Base-by-base conservation (phyloP, 2,888 invertebrate genomes). In the Nebria salina region DNA sequence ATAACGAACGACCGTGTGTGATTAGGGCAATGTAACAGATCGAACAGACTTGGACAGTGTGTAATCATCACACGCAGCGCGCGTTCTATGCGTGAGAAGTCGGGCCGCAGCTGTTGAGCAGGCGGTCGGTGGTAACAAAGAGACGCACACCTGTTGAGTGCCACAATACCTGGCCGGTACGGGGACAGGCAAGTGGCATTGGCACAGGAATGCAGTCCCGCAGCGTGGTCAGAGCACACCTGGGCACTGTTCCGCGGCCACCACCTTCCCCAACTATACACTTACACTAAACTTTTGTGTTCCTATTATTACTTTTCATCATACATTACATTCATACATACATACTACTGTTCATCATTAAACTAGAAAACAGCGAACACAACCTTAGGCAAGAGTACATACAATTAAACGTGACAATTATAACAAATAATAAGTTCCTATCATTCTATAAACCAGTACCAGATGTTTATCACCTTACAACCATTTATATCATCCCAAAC, bases 121-220 rank as follows among this genome's bases (percentile, higher is more conserved):
- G 25, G 70, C 70, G 70, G 70, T 15, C 66, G 54, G 54, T 34
- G 70, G 70, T 34, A 73, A 73, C 73, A 73, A 73, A 73, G 73
- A 73, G 73, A 73, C 73, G 73, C 41, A 73, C 73, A 73, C 73
- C 73, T 73, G 73, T 73, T 73, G 73, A 73, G 42, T 73, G 73
- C 43, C 43, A 73, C 43, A 73, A 73, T 73, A 42, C 42, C 73
- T 73, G 73, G 41, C 43, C 15, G 42, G 34, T 15, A 15, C 34
- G 73, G 73, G 73, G 68, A 73, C 73, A 42, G 73, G 34, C 73
- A 73, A 73, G 73, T 73, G 73, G 73, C 73, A 73, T 73, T 73
- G 73, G 73, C 73, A 73, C 41, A 73, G 73, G 73, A 73, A 73
- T 73, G 73, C 73, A 73, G 73, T 73, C 73, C 70, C 70, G 70